Evolutionary conservation across 2,888 invertebrate genomes (phyloP), one percentile per base, ranked within the genome.

Genomic region (Pemphredon lugubris): DNA sequence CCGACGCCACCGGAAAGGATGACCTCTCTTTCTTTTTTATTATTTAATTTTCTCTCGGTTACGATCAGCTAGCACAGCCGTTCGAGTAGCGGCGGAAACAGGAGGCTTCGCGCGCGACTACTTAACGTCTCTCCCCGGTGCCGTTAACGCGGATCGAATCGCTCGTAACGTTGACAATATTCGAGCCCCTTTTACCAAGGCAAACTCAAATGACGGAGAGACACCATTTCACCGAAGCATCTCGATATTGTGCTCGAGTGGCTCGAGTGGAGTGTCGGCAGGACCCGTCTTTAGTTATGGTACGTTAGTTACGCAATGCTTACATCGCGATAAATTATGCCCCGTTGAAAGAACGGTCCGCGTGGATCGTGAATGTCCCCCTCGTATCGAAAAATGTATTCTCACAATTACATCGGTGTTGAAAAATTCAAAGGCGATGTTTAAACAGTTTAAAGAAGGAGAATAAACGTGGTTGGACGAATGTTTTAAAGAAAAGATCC

Each of bases 71-170:
- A n/a, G n/a, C n/a, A n/a, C n/a, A n/a, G n/a, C n/a, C n/a, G n/a
- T n/a, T n/a, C n/a, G n/a, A n/a, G 32, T 39, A 21, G 30, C 39
- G 16, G 16, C 34, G 32, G 60, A 74, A 57, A 44, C 45, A 50
- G 44, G 37, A 58, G 32, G 34, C 45, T 26, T 14, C 32, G 26
- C 37, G 40, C 50, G 47, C 37, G 53, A 63, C 73, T 68, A 69
- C 71, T 81, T 75, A 75, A 81, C 73, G 51, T 63, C n/a, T 55
- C 55, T 68, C 74, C 79, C 76, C 34, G 37, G 30, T 54, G 48
- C 64, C 73, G 82, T 87, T 85, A 88, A 88, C 84, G 87, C 82
- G 87, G 71, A 85, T 85, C 88, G 86, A 88, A 88, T 88, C 84
- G 87, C 70, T 81, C 55, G 75, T 79, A 85, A 84, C 84, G 86